Evolutionary conservation across 2,797 vertebrate genomes (phyloP).

Genomic region (Glyptemys insculpta): DNA sequence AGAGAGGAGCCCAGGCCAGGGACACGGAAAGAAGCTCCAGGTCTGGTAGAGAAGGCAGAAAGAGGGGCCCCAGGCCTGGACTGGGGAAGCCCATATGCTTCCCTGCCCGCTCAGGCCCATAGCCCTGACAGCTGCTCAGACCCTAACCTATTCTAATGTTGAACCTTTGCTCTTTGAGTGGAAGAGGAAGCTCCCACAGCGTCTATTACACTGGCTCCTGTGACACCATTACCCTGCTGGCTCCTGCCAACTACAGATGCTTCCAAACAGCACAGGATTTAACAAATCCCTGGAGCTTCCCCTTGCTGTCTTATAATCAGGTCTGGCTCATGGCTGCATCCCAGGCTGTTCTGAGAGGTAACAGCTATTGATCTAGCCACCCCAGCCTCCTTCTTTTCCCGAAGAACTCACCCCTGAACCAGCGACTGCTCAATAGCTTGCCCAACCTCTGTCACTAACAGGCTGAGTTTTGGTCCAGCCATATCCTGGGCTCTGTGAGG

Average conservation of each 20-base stretch:
- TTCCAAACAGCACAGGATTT: neutral
- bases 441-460: neutral
- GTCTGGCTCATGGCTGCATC: neutral
- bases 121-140: neutral
- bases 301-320: neutral
- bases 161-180: neutral
- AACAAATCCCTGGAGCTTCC: neutral
- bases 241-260: neutral
- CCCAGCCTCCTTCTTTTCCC: neutral
- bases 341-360: neutral
- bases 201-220: neutral
- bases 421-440: neutral
- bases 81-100: neutral
- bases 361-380: neutral
- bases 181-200: neutral
- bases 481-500: rapidly evolving
- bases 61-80: neutral
- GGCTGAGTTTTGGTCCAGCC: neutral
- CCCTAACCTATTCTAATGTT: neutral
- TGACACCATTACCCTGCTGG: neutral
- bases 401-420: neutral
- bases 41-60: neutral
- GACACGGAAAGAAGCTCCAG: neutral
- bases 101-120: neutral
- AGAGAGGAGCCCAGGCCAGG: neutral